Evolutionary conservation across 53 echinoderm and acorn worm genomes (phyloP).

Genomic region (Crossaster papposus): DNA sequence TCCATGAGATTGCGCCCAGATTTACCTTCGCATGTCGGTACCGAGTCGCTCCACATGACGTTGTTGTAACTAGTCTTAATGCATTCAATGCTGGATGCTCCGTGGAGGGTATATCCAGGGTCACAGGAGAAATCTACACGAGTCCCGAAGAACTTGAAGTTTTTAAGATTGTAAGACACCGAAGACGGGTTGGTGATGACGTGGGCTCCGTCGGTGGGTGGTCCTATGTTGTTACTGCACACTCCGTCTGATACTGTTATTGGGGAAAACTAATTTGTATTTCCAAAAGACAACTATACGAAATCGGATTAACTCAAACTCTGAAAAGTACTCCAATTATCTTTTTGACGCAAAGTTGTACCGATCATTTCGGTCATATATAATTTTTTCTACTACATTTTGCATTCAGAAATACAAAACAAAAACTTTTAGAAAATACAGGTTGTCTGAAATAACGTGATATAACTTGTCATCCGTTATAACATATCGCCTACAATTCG

Average conservation of each 20-base stretch:
- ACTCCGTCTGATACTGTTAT: constrained; percentile 18
- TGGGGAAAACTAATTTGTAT: background rate
- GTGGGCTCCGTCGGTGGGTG: constrained; percentile 22
- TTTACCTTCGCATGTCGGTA: constrained; percentile 12
- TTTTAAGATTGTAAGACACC: constrained; percentile 25
- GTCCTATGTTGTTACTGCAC: constrained; percentile 29
- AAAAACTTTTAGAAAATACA: too few species aligned
- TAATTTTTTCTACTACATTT: too few species aligned
- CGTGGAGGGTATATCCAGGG: constrained; percentile 37
- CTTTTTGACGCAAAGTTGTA: too few species aligned
- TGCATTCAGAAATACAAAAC: too few species aligned
- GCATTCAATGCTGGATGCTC: constrained; percentile 24
- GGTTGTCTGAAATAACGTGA: too few species aligned
- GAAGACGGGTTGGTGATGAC: constrained; percentile 9
- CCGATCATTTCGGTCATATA: too few species aligned
- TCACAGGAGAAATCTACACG: constrained; percentile 36
- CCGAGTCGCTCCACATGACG: constrained; percentile 2
- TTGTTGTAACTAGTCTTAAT: constrained; percentile 12
- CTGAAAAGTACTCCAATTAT: too few species aligned
- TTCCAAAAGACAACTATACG: too few species aligned
- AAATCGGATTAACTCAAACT: too few species aligned
- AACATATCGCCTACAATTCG: too few species aligned
- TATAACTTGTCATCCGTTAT: too few species aligned
- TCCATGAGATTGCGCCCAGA: too few species aligned
- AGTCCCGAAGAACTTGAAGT: constrained; percentile 52